Percentiles rank a stretch among this genome's conserved stretches.
Conservation (phyloP, 2,888 invertebrate species). For the Drosophila parthenogenetica region DNA sequence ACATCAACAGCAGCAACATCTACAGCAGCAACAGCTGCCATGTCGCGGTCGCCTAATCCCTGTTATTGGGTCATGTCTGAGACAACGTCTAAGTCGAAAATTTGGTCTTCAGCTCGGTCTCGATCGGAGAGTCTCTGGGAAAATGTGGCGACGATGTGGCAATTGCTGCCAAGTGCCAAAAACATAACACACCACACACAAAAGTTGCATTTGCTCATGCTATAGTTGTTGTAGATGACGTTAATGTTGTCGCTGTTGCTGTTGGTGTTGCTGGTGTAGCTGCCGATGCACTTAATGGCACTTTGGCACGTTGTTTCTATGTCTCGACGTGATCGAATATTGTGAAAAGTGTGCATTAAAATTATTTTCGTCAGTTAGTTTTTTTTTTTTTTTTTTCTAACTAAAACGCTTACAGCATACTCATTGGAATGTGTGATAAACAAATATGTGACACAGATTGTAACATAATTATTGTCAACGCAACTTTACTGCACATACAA, state of each 20-base stretch:
- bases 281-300: slow-evolving; percentile 73
- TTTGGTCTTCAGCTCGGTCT: slow-evolving; percentile 17
- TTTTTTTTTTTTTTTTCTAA: slow-evolving; percentile 25
- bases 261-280: slow-evolving; percentile 15
- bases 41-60: slow-evolving; percentile 66
- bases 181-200: slow-evolving; percentile 65
- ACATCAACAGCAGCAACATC: slow-evolving; percentile 10
- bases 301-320: slow-evolving; percentile 58
- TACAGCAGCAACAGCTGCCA: slow-evolving; percentile 50
- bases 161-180: slow-evolving; percentile 75
- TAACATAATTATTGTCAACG: not conserved
- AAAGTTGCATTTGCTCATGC: slow-evolving; percentile 24
- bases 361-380: slow-evolving; percentile 31
- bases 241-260: slow-evolving; percentile 19
- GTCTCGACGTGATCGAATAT: slow-evolving; percentile 65
- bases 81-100: slow-evolving; percentile 26
- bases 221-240: slow-evolving; percentile 32
- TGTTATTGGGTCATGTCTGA: slow-evolving; percentile 77
- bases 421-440: slow-evolving; percentile 41
- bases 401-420: slow-evolving; percentile 56
- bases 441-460: slow-evolving; percentile 14
- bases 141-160: slow-evolving; percentile 74
- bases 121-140: slow-evolving; percentile 64
- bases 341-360: slow-evolving; percentile 70
- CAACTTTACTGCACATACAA: not conserved